A percentile compares a stretch with the other conserved stretches of the same genome.
Evolutionary conservation across 2,797 vertebrate genomes (phyloP).

Genomic region (Morelia viridis): DNA sequence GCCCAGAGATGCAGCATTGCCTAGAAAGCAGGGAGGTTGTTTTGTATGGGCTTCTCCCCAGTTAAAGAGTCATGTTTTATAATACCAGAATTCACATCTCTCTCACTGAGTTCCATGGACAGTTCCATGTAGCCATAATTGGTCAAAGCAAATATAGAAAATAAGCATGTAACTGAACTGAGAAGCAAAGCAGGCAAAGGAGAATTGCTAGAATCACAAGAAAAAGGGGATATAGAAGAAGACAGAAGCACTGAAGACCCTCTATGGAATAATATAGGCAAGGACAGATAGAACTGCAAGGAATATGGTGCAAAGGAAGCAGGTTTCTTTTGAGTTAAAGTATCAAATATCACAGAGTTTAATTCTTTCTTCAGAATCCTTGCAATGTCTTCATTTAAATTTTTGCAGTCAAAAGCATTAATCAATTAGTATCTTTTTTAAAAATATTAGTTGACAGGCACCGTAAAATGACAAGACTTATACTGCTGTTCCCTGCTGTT

Average conservation of each 20-base stretch:
- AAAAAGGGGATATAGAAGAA: neutral
- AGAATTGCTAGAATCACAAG: neutral
- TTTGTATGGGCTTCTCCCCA: neutral
- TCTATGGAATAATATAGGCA: neutral
- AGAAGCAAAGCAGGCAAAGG: neutral
- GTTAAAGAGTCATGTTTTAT: neutral
- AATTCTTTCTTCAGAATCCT: neutral
- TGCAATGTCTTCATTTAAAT: neutral
- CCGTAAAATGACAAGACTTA: neutral
- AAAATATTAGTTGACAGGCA: neutral
- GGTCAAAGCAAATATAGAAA: neutral
- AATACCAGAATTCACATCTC: neutral
- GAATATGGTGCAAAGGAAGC: neutral
- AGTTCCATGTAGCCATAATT: neutral
- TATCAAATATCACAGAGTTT: neutral
- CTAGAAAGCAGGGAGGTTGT: neutral
- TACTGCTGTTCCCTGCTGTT: neutral
- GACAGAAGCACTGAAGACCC: neutral
- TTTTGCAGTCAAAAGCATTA: neutral
- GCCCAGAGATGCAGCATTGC: neutral
- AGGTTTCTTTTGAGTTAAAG: neutral
- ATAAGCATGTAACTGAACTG: neutral
- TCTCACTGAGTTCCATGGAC: neutral
- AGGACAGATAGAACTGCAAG: neutral
- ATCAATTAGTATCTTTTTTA: neutral